These are phyloP conservation scores for Microcebus ravelobensis DNA, from an alignment of 2,113 vertebrate genomes.

Conservation along the genomic window DNA sequence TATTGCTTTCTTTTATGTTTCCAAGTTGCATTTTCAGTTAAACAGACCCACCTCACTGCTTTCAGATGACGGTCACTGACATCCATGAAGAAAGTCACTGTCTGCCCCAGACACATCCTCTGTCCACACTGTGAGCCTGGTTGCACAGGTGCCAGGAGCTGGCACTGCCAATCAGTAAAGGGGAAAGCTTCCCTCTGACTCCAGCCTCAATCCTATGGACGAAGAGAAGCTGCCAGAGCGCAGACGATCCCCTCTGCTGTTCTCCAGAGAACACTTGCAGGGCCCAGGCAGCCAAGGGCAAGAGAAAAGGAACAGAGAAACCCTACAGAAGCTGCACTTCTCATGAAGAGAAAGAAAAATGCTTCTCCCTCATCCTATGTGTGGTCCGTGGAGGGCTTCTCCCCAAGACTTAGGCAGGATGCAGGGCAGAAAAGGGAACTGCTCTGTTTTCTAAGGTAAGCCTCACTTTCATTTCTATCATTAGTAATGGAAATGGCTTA, in stretches of 20 bases:
- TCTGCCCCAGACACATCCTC: not conserved
- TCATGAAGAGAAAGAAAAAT: not conserved
- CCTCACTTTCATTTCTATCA: constrained; percentile 10
- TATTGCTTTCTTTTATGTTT: not conserved
- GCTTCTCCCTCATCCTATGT: not conserved
- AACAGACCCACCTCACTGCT: not conserved
- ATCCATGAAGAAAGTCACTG: not conserved
- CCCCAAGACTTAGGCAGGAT: not conserved
- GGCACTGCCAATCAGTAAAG: not conserved
- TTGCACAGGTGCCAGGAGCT: not conserved
- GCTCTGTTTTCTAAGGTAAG: not conserved
- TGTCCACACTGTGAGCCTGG: not conserved
- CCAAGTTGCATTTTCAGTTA: not conserved
- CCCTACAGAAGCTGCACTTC: not conserved
- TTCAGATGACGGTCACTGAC: not conserved
- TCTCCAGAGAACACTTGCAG: not conserved
- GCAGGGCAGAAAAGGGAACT: not conserved
- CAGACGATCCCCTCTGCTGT: not conserved
- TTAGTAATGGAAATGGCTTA: not conserved
- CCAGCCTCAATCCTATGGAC: not conserved
- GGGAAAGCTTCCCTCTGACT: not conserved
- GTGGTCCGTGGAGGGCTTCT: not conserved
- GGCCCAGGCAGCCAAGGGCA: not conserved
- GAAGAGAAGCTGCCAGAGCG: not conserved
- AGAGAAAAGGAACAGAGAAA: not conserved